A percentile compares a stretch with the other conserved stretches of the same genome.
These are phyloP conservation scores for Pheosia tremula DNA, from an alignment of 2,888 invertebrate species.

Conservation along the genomic window DNA sequence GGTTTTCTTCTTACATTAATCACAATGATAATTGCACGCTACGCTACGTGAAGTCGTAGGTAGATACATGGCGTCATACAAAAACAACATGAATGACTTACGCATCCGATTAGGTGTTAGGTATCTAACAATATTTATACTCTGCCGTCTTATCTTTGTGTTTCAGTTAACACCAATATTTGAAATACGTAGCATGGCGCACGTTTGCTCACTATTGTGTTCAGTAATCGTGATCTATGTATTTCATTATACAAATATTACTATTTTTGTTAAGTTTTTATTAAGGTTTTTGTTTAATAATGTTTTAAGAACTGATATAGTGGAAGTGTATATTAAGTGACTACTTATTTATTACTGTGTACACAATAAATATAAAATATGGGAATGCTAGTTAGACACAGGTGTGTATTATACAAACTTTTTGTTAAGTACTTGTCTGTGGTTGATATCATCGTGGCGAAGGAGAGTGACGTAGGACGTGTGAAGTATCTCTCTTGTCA, in stretches of 20 bases:
- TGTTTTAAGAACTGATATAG: not conserved
- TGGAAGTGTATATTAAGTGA: not conserved
- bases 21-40: conserved; percentile 23
- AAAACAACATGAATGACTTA: conserved; percentile 31
- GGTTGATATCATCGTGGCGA: too few species aligned
- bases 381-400: conserved; percentile 10
- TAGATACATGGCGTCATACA: conserved; percentile 30
- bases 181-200: conserved; percentile 34
- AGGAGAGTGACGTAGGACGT: too few species aligned
- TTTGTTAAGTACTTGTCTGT: not conserved
- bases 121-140: conserved; percentile 53
- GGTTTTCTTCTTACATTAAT: conserved; percentile 30
- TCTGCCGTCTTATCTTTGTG: conserved; percentile 46
- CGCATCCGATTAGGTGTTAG: conserved; percentile 41
- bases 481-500: too few species aligned
- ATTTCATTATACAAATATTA: conserved; percentile 25
- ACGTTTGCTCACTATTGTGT: conserved; percentile 11
- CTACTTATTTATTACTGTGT: not conserved
- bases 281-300: not conserved
- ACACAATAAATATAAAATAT: conserved; percentile 9
- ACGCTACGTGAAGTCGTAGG: conserved; percentile 7
- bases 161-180: conserved; percentile 48
- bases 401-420: conserved; percentile 10
- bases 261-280: not conserved
- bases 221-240: conserved; percentile 3